phyloP scores from a whole-genome alignment of 2,888 invertebrate species.

The Orthosia cruda region DNA sequence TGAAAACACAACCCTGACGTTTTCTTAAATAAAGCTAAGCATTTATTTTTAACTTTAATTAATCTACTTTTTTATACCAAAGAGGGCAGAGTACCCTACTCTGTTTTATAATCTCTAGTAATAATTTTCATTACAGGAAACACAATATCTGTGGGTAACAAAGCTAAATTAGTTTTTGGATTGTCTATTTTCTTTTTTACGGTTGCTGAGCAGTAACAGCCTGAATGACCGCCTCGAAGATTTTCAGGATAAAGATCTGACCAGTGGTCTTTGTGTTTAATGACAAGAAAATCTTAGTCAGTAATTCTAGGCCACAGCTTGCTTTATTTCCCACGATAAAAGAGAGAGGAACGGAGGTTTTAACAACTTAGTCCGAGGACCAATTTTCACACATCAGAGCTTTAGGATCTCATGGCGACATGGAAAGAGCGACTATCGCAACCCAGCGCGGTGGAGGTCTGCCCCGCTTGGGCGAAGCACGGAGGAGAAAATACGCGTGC shows the following conservation, averaged over 20 bases:
- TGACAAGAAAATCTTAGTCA: conserved; percentile 13
- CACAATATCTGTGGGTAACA: neutral
- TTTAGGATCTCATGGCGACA: too few relatives aligned
- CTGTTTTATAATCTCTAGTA: neutral
- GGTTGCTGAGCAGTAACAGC: neutral
- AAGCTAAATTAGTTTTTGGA: conserved; percentile 18
- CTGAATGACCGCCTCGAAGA: neutral
- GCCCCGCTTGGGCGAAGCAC: too few relatives aligned
- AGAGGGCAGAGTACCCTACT: neutral
- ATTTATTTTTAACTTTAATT: conserved; percentile 2
- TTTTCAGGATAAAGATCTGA: neutral
- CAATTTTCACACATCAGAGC: too few relatives aligned
- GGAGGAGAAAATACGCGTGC: too few relatives aligned
- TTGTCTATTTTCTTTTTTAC: conserved; percentile 25
- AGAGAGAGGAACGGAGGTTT: neutral
- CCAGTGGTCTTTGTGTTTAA: neutral
- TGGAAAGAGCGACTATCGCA: too few relatives aligned
- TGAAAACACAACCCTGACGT: neutral
- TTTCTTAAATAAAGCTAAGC: conserved; percentile 1
- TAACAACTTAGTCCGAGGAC: too few relatives aligned
- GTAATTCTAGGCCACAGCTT: neutral
- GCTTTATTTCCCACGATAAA: neutral
- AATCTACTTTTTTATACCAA: neutral
- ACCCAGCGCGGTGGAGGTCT: too few relatives aligned
- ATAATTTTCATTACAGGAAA: neutral